A percentile compares a stretch with the other conserved stretches of the same genome.
Evolutionary conservation across 2,888 invertebrate genomes (phyloP).

Genomic region (Spodoptera exigua): DNA sequence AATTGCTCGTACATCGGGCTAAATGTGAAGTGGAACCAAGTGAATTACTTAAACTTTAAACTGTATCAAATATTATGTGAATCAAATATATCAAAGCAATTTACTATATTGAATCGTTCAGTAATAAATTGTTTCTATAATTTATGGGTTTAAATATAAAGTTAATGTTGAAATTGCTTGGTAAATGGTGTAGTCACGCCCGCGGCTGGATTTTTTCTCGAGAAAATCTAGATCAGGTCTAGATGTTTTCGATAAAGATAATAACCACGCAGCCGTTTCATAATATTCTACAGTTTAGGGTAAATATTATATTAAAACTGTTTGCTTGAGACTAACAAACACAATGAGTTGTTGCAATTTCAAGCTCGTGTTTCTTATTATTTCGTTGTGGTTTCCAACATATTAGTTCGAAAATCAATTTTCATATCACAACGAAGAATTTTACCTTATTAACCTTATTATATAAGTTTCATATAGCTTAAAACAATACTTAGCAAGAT

Average conservation of each 20-base stretch:
- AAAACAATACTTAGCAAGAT: too few species aligned
- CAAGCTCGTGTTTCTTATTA: too few species aligned
- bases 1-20: conserved; percentile 65
- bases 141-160: conserved; percentile 54
- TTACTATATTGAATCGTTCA: conserved; percentile 53
- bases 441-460: too few species aligned
- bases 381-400: too few species aligned
- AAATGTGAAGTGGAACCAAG: conserved; percentile 52
- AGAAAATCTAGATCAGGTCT: conserved; percentile 52
- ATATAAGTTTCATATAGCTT: too few species aligned
- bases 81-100: conserved; percentile 53
- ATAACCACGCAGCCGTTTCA: conserved; percentile 22
- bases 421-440: too few species aligned
- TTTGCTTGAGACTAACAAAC: too few species aligned
- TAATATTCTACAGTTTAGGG: conserved; percentile 14
- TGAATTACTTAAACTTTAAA: conserved; percentile 47
- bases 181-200: conserved; percentile 50
- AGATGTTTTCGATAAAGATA: conserved; percentile 44
- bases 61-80: conserved; percentile 46
- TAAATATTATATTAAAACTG: conserved; percentile 17
- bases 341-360: too few species aligned
- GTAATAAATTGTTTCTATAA: conserved; percentile 55
- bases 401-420: too few species aligned
- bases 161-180: conserved; percentile 52
- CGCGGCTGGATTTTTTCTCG: conserved; percentile 45